Percentiles rank a stretch among this genome's conserved stretches.
Evolutionary conservation across 2,113 vertebrate genomes (phyloP).

Genomic region (Stercorarius parasiticus): DNA sequence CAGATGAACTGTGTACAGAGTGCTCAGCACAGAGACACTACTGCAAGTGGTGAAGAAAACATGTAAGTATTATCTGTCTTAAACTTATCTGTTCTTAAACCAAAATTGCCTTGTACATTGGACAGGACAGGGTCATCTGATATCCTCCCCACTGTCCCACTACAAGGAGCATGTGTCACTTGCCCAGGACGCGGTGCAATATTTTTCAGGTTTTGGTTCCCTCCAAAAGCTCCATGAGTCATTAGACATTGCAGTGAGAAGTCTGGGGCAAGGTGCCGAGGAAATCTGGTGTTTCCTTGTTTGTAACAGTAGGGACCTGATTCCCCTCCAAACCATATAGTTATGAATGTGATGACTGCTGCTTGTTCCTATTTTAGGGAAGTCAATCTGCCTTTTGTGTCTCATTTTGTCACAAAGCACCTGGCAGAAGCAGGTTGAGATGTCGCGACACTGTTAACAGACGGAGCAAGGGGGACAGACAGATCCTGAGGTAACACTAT

Average conservation of each 20-base stretch:
- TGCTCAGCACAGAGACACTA: background rate
- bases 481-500: background rate
- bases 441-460: background rate
- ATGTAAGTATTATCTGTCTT: rapidly evolving
- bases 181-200: background rate
- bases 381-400: background rate
- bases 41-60: background rate
- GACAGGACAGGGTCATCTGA: background rate
- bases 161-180: background rate
- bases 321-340: background rate
- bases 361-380: background rate
- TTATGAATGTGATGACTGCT: background rate
- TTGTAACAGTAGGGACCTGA: background rate
- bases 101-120: background rate
- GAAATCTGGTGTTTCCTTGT: background rate
- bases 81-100: background rate
- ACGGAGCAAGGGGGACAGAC: background rate
- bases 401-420: background rate
- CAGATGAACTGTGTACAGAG: background rate
- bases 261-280: background rate
- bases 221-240: background rate
- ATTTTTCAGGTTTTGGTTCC: background rate
- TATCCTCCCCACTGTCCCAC: background rate
- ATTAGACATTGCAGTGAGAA: background rate
- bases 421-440: background rate